Conservation (phyloP, 2,797 vertebrate species). For the Ctenochaetus hawaiiensis region DNA sequence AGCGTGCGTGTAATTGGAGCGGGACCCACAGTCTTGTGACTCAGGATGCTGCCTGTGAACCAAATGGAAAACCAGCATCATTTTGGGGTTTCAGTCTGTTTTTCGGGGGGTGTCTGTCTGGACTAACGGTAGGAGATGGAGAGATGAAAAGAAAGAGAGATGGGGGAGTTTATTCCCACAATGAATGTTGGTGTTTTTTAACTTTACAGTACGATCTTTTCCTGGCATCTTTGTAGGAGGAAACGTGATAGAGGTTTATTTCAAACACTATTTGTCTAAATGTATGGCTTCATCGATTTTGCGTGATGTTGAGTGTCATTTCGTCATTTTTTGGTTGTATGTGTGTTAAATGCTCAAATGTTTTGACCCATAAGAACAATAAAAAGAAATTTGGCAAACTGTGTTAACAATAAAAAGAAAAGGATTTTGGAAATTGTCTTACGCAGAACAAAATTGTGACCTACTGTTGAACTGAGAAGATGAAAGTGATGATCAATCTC, state of each 20-base stretch:
- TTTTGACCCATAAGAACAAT: not conserved
- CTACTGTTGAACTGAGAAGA: conserved; percentile 33
- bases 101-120: conserved; percentile 61
- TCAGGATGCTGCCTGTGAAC: conserved; percentile 70
- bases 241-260: conserved; percentile 33
- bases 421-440: not conserved
- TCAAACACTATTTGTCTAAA: conserved; percentile 42
- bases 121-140: conserved; percentile 13
- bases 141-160: conserved; percentile 54
- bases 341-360: conserved; percentile 17
- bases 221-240: conserved; percentile 45
- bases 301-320: conserved; percentile 41
- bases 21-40: conserved; percentile 58
- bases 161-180: conserved; percentile 43
- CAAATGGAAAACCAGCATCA: conserved; percentile 72
- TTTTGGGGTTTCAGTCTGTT: conserved; percentile 50
- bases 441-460: conserved; percentile 22
- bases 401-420: not conserved
- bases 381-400: not conserved
- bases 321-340: conserved; percentile 31
- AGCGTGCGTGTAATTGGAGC: conserved; percentile 60
- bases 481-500: conserved; percentile 26
- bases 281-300: conserved; percentile 39
- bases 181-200: conserved; percentile 35
- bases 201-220: conserved; percentile 62